These are phyloP conservation scores for Poeciliopsis occidentalis DNA, from an alignment of 2,113 vertebrate genomes.

Conservation along the genomic window DNA sequence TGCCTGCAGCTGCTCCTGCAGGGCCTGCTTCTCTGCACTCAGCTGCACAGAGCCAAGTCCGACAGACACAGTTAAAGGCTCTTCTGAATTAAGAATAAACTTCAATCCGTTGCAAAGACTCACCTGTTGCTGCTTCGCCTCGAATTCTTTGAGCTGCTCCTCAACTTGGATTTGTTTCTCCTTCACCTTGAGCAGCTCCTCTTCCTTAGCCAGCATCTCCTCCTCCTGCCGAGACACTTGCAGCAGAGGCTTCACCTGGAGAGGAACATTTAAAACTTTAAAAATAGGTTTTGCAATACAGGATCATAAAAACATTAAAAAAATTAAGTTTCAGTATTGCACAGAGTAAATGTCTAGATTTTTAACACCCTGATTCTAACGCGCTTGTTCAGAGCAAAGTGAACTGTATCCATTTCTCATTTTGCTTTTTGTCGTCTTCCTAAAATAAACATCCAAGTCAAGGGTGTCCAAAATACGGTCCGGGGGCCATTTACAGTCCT, in stretches of 20 bases:
- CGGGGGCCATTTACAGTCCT: too few species aligned
- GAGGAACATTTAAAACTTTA: background rate
- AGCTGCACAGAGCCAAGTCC: conserved; percentile 74
- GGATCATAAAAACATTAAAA: background rate
- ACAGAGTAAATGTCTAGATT: background rate
- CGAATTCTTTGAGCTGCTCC: conserved; percentile 85
- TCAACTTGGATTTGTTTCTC: conserved; percentile 88
- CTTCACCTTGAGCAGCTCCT: conserved; percentile 88
- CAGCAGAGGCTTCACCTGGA: conserved; percentile 94
- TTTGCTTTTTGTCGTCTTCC: too few species aligned
- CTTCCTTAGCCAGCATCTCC: conserved; percentile 94
- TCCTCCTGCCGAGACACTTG: conserved; percentile 96
- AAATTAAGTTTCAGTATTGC: background rate
- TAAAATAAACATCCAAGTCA: too few species aligned
- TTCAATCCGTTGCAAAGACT: background rate
- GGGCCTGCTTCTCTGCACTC: conserved; percentile 88
- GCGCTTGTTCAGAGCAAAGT: too few species aligned
- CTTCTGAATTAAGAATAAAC: background rate
- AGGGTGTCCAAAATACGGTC: too few species aligned
- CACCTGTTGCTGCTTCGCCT: conserved; percentile 89
- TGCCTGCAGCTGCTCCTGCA: conserved; percentile 97
- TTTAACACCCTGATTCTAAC: too few species aligned
- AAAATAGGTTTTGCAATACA: background rate
- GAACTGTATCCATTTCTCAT: too few species aligned
- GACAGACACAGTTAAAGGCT: background rate